These are phyloP conservation scores for Cynopterus sphinx DNA, from an alignment of 2,797 vertebrate genomes.

Conservation along the genomic window DNA sequence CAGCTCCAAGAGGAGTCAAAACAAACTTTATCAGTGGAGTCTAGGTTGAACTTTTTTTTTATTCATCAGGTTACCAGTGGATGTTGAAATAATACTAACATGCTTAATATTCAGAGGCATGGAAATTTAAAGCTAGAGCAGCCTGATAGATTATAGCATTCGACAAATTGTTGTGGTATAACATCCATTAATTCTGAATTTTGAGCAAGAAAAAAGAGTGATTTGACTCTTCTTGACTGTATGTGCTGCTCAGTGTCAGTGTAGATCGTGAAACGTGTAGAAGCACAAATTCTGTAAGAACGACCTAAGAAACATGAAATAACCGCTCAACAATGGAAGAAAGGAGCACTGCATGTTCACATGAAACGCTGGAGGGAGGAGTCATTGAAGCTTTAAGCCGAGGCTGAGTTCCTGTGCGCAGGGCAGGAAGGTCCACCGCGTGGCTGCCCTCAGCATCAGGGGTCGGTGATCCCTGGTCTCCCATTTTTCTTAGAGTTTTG, in stretches of 20 bases:
- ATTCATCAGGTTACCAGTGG: neutral
- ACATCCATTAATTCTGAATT: neutral
- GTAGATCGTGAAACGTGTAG: neutral
- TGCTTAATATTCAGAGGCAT: neutral
- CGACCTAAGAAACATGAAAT: neutral
- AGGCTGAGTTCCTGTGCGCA: no score
- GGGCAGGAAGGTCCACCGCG: no score
- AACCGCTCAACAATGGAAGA: neutral
- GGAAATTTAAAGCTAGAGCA: neutral
- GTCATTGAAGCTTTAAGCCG: neutral
- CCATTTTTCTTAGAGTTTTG: neutral
- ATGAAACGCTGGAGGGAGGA: neutral
- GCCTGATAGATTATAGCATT: neutral
- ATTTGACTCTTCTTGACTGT: neutral
- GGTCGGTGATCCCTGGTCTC: neutral
- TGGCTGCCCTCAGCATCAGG: neutral
- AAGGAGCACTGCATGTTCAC: neutral
- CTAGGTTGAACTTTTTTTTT: neutral
- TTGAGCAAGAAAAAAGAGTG: neutral
- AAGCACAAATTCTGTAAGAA: neutral
- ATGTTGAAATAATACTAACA: neutral
- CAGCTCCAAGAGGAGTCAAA: neutral
- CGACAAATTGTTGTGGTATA: neutral
- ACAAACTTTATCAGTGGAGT: neutral
- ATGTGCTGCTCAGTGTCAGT: neutral